Conservation (phyloP, 2,113 vertebrate genomes). For the Phylloscopus whistleri region DNA sequence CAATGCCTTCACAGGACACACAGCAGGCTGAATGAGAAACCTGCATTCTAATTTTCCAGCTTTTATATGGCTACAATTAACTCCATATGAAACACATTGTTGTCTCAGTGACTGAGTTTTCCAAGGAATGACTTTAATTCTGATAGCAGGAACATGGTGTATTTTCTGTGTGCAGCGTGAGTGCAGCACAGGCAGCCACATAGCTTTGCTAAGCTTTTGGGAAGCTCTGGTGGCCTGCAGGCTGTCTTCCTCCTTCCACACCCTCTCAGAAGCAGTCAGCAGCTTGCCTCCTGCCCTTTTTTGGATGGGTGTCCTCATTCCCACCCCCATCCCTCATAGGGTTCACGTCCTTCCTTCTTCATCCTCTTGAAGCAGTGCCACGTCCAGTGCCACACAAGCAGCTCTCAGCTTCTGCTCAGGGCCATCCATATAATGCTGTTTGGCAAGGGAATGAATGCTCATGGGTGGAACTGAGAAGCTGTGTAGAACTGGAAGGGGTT, state of each 20-base stretch:
- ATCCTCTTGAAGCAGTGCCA: neutral
- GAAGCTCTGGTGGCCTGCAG: neutral
- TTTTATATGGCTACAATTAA: neutral
- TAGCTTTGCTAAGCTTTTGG: neutral
- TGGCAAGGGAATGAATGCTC: neutral
- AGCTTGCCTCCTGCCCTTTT: neutral
- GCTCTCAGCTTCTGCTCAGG: neutral
- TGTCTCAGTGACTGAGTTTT: neutral
- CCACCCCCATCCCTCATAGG: accelerated
- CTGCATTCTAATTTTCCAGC: neutral
- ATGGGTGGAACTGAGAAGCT: neutral
- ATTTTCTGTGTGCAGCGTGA: accelerated
- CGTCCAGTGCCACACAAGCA: too few species aligned
- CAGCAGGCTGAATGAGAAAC: neutral
- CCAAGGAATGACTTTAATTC: neutral
- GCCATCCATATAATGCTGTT: accelerated
- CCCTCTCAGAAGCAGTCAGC: neutral
- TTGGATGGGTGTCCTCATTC: neutral
- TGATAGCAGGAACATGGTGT: neutral
- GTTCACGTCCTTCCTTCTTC: neutral
- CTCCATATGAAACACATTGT: neutral
- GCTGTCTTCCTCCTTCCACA: neutral
- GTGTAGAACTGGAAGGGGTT: accelerated
- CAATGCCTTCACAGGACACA: neutral
- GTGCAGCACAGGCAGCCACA: accelerated